phyloP scores from a whole-genome alignment of 2,888 invertebrate genomes.

The Watsonalla cultraria region DNA sequence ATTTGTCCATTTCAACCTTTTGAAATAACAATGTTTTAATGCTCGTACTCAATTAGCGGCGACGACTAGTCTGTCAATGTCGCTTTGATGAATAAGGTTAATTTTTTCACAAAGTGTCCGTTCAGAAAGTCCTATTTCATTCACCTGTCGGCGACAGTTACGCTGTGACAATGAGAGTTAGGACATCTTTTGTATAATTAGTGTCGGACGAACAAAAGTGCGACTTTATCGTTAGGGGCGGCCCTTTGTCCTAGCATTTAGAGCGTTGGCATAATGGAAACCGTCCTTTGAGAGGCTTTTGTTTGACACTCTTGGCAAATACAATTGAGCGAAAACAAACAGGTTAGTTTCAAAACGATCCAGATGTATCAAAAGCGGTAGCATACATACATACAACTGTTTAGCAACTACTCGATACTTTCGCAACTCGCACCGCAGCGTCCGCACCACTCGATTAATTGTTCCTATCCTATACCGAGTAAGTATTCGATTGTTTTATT shows the following conservation, averaged over 20 bases:
- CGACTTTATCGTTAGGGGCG: constrained; percentile 62
- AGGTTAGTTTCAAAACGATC: constrained; percentile 78
- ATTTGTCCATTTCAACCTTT: constrained; percentile 60
- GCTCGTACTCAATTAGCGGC: constrained; percentile 42
- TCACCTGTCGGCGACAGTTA: constrained; percentile 52
- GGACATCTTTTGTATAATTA: constrained; percentile 72
- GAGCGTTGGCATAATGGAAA: constrained; percentile 58
- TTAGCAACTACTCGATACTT: constrained; percentile 69
- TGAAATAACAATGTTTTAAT: constrained; percentile 34
- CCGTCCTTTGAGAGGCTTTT: constrained; percentile 61
- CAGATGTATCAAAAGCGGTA: constrained; percentile 76
- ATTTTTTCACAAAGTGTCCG: constrained; percentile 30
- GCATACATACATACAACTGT: constrained; percentile 69
- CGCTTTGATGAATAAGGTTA: constrained; percentile 35
- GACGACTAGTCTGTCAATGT: constrained; percentile 52
- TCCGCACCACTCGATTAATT: constrained; percentile 75
- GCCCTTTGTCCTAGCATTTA: constrained; percentile 55
- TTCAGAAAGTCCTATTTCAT: constrained; percentile 40
- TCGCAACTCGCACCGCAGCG: constrained; percentile 69
- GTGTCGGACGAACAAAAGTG: constrained; percentile 64
- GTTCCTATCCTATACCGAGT: constrained; percentile 62
- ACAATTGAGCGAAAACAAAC: constrained; percentile 66
- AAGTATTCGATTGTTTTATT: constrained; percentile 63
- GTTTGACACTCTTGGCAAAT: constrained; percentile 53
- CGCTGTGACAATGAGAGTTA: constrained; percentile 41